These are phyloP conservation scores for Tenthredo distinguenda DNA, from an alignment of 2,888 invertebrate species.

Conservation along the genomic window DNA sequence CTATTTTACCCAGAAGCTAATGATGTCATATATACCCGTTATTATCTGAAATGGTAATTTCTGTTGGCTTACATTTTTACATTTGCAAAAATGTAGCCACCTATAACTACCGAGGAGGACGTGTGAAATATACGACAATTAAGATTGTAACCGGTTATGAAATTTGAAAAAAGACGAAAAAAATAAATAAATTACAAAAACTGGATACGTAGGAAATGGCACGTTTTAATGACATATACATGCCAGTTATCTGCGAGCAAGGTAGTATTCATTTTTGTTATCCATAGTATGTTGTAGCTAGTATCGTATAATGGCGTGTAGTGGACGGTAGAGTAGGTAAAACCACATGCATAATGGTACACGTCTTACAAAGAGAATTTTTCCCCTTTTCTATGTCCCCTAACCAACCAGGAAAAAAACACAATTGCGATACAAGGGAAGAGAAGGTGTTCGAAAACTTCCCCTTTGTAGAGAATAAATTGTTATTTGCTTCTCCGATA, in stretches of 20 bases:
- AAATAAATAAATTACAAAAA: neutral
- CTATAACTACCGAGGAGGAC: neutral
- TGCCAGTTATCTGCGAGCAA: neutral
- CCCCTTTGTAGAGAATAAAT: neutral
- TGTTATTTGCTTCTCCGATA: neutral
- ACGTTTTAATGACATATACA: neutral
- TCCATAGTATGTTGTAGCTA: neutral
- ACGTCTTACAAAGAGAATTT: slow-evolving; percentile 22
- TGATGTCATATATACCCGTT: slow-evolving; percentile 28
- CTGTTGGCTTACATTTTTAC: neutral
- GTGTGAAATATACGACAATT: slow-evolving; percentile 15
- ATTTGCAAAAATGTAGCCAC: neutral
- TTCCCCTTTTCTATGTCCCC: neutral
- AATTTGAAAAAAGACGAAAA: neutral
- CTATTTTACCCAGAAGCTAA: neutral
- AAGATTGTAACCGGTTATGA: slow-evolving; percentile 23
- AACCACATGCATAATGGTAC: neutral
- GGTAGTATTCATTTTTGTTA: slow-evolving; percentile 21
- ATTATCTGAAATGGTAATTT: slow-evolving; percentile 27
- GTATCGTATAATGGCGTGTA: slow-evolving; percentile 16
- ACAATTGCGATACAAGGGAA: neutral
- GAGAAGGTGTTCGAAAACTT: neutral
- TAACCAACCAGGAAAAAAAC: neutral
- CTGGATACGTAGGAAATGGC: neutral
- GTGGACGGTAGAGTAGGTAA: neutral